Percentiles rank a stretch among this genome's conserved stretches.
phyloP scores from a whole-genome alignment of 2,888 invertebrate species.

The Hipparchia sbordonii region DNA sequence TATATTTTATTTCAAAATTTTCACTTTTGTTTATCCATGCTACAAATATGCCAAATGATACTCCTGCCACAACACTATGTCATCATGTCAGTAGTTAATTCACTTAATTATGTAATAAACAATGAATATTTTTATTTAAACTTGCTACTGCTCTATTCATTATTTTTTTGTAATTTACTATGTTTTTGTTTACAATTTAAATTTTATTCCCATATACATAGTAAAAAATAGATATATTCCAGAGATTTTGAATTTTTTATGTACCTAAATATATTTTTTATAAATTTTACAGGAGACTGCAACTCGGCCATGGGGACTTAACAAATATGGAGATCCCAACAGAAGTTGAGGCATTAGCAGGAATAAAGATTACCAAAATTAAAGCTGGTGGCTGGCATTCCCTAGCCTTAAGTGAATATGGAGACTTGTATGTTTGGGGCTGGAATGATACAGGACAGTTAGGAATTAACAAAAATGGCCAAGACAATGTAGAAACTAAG shows the following conservation, averaged over 20 bases:
- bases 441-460: constrained; percentile 95
- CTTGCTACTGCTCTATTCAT: too few relatives aligned
- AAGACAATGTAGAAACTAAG: constrained; percentile 40
- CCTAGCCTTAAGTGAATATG: constrained; percentile 88
- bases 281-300: constrained; percentile 87
- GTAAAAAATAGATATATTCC: too few relatives aligned
- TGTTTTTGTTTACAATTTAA: too few relatives aligned
- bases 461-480: constrained; percentile 79
- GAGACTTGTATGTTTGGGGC: constrained; percentile 95
- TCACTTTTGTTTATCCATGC: too few relatives aligned
- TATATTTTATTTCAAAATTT: too few relatives aligned
- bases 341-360: constrained; percentile 88
- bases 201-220: too few relatives aligned
- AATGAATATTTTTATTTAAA: too few relatives aligned
- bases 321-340: constrained; percentile 85
- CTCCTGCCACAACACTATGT: too few relatives aligned
- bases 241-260: not conserved
- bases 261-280: not conserved
- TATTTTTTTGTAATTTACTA: too few relatives aligned
- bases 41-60: too few relatives aligned
- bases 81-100: too few relatives aligned
- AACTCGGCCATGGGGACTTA: constrained; percentile 91
- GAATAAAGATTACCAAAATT: constrained; percentile 87
- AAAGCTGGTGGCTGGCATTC: constrained; percentile 95
- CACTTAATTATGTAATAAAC: too few relatives aligned